phyloP scores from a whole-genome alignment of 2,113 vertebrate genomes.

The Alligator mississippiensis region DNA sequence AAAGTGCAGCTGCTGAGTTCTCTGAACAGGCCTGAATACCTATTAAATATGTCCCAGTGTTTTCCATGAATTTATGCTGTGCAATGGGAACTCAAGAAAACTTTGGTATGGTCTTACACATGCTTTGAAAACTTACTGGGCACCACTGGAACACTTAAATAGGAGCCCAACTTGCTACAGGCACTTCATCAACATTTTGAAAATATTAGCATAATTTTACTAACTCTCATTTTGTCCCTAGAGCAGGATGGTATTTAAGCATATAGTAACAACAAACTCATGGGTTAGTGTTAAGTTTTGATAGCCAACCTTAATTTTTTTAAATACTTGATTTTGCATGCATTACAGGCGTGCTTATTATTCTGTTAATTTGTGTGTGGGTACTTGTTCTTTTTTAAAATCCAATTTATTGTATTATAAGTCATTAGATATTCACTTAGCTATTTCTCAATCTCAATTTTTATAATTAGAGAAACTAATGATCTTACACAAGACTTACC shows the following conservation, averaged over 20 bases:
- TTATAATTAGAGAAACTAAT: not conserved
- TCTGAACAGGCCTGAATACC: not conserved
- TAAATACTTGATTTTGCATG: not conserved
- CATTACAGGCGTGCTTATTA: not conserved
- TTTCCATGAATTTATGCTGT: not conserved
- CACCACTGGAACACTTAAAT: not conserved
- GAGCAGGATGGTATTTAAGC: no score
- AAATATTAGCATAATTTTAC: not conserved
- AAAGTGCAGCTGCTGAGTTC: not conserved
- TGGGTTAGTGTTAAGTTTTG: not conserved
- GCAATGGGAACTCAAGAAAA: not conserved
- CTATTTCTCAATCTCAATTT: not conserved
- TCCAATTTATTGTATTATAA: not conserved
- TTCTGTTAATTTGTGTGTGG: fast-evolving
- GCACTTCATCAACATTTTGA: not conserved
- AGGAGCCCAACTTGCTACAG: not conserved
- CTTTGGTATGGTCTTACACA: not conserved
- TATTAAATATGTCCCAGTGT: no score
- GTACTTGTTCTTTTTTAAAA: not conserved
- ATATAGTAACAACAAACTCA: not conserved
- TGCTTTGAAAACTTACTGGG: not conserved
- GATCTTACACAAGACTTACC: not conserved
- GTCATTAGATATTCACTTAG: not conserved
- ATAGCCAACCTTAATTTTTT: not conserved
- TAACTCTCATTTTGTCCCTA: not conserved